phyloP scores from a whole-genome alignment of 2,113 vertebrate species.

The Emydura subglobosa region DNA sequence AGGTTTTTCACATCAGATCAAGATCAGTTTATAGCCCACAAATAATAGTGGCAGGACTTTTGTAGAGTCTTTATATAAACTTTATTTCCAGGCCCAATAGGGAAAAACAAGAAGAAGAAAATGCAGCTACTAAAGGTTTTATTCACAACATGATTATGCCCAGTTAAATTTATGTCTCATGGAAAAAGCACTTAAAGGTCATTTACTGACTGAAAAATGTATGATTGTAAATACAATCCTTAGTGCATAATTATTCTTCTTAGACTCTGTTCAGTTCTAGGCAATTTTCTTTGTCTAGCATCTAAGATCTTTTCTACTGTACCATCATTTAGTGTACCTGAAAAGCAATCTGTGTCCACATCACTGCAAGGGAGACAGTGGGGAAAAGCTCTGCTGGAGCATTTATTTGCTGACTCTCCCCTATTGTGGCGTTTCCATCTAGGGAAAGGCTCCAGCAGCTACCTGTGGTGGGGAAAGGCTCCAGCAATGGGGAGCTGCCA shows the following conservation, averaged over 20 bases:
- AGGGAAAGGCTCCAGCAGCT: background rate
- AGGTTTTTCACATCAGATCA: background rate
- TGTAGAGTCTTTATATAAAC: background rate
- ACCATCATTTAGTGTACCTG: background rate
- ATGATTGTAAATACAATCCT: background rate
- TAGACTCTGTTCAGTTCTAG: background rate
- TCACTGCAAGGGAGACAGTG: background rate
- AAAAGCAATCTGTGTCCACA: background rate
- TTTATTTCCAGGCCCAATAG: background rate
- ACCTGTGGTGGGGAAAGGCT: background rate
- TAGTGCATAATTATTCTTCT: constrained; percentile 8
- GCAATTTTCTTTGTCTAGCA: background rate
- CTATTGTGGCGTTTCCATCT: background rate
- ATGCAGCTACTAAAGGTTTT: background rate
- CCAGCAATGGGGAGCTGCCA: background rate
- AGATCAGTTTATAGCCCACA: background rate
- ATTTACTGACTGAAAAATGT: constrained; percentile 28
- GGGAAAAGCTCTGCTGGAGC: background rate
- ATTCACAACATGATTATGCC: background rate
- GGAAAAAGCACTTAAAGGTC: background rate
- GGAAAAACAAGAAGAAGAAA: background rate
- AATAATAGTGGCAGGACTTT: background rate
- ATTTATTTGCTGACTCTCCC: background rate
- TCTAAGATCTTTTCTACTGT: background rate
- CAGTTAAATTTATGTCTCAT: constrained; percentile 3